Percentiles rank a stretch among this genome's conserved stretches.
Conservation (phyloP, 1,140 invertebrate species). For the Diachasmimorpha longicaudata region DNA sequence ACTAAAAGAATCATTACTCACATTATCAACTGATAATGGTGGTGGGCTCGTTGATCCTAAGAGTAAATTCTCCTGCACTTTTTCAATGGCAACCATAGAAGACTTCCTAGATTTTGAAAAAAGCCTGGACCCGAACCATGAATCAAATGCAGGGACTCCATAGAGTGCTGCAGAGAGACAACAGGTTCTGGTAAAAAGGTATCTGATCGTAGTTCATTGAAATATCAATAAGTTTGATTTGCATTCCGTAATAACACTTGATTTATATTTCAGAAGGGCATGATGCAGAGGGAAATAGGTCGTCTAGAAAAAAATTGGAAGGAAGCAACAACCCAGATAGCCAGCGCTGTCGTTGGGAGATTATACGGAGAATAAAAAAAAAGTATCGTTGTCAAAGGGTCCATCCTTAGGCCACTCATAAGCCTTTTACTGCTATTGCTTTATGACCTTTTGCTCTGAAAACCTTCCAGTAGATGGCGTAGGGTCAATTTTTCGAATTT, state of each 20-base stretch:
- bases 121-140: background rate
- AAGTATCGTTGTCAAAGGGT: no score
- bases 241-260: background rate
- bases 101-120: background rate
- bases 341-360: no score
- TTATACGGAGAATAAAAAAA: no score
- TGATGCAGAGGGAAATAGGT: background rate
- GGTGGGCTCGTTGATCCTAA: background rate
- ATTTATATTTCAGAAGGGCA: background rate
- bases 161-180: background rate
- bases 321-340: no score
- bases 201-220: background rate
- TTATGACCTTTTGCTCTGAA: no score
- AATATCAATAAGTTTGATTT: background rate
- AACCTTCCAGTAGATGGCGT: no score
- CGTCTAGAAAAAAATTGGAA: no score
- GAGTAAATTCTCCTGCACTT: background rate
- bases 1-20: background rate
- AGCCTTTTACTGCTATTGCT: no score
- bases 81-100: background rate
- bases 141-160: background rate
- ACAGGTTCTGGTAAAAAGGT: background rate
- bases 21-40: background rate
- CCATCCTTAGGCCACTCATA: no score
- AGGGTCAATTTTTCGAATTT: no score